Conservation (phyloP, 1,140 invertebrate species). For the Psix sp. region DNA sequence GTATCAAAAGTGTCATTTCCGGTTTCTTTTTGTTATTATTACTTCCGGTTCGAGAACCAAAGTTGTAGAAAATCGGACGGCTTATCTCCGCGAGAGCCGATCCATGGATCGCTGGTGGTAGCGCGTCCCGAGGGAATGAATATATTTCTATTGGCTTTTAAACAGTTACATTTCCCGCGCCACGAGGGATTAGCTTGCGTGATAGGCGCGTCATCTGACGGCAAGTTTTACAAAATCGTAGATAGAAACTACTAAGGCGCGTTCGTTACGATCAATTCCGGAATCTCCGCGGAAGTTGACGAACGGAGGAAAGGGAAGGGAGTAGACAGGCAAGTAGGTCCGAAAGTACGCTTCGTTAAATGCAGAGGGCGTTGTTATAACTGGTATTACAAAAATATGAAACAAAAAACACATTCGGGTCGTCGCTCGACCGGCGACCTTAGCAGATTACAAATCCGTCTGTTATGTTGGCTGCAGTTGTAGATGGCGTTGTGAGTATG, state of each 20-base stretch:
- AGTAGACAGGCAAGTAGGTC: slow-evolving; percentile 3
- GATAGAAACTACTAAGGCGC: slow-evolving; percentile 51
- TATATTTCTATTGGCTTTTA: too few relatives aligned
- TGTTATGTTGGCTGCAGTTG: too few relatives aligned
- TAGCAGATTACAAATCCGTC: slow-evolving; percentile 44
- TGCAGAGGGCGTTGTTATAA: slow-evolving; percentile 27
- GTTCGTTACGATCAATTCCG: slow-evolving; percentile 45
- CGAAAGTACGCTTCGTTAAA: slow-evolving; percentile 44
- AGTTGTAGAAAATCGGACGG: slow-evolving; percentile 8
- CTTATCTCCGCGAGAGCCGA: too few relatives aligned
- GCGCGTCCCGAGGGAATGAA: too few relatives aligned
- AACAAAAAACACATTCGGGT: slow-evolving; percentile 41
- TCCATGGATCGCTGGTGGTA: too few relatives aligned
- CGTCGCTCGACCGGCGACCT: slow-evolving; percentile 47
- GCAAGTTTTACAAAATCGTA: slow-evolving; percentile 31
- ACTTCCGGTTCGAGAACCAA: slow-evolving; percentile 31
- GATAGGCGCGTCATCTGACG: slow-evolving; percentile 10
- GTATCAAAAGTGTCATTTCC: slow-evolving; percentile 49
- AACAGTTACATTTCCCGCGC: too few relatives aligned
- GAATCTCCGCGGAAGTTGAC: slow-evolving; percentile 41
- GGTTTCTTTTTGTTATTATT: slow-evolving; percentile 24
- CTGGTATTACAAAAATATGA: slow-evolving; percentile 45
- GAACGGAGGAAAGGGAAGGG: slow-evolving; percentile 2
- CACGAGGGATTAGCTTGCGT: neutral
- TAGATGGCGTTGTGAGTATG: too few relatives aligned